phyloP scores from a whole-genome alignment of 2,888 invertebrate genomes.

The Capitulum mitella region DNA sequence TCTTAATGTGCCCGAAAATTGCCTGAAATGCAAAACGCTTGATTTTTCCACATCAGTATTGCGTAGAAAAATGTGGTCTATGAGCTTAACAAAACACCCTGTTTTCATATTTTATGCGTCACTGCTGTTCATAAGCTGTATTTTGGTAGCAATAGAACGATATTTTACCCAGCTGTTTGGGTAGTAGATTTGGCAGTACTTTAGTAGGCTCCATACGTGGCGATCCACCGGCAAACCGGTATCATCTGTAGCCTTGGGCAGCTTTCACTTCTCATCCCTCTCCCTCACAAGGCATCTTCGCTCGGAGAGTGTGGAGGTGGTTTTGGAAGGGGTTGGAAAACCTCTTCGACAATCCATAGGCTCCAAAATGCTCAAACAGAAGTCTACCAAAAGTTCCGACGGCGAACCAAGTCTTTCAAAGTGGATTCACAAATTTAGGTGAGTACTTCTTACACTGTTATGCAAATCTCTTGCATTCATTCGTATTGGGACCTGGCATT shows the following conservation, averaged over 20 bases:
- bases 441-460: too few species aligned
- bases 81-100: neutral
- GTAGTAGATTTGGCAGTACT: neutral
- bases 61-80: neutral
- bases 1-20: neutral
- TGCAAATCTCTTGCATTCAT: too few species aligned
- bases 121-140: neutral
- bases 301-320: neutral
- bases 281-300: neutral
- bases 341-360: neutral
- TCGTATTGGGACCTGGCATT: neutral
- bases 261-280: neutral
- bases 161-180: neutral
- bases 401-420: neutral
- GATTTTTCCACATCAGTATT: neutral
- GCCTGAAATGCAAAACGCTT: neutral
- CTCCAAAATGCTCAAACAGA: neutral
- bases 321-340: neutral
- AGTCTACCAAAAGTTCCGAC: neutral
- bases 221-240: neutral
- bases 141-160: neutral
- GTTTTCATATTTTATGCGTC: neutral
- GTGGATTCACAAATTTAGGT: slow-evolving; percentile 7
- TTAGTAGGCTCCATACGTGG: neutral
- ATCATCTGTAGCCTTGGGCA: neutral